phyloP scores from a whole-genome alignment of 2,113 vertebrate genomes.

The Galbula dea region DNA sequence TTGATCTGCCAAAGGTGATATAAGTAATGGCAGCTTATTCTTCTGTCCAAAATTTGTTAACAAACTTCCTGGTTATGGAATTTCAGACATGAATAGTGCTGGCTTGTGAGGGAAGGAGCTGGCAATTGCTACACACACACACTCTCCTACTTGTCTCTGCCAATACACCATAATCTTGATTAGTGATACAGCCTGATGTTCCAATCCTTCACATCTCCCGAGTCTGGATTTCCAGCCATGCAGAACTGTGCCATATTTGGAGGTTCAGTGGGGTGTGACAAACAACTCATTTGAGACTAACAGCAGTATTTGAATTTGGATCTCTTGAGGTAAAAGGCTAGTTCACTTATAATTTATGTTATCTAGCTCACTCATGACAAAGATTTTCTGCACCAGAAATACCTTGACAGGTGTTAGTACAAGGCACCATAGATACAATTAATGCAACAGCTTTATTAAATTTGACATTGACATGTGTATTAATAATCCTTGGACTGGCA shows the following conservation, averaged over 20 bases:
- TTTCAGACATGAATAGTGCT: not conserved
- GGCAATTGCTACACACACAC: not conserved
- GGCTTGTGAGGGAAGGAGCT: not conserved
- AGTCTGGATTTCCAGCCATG: not conserved
- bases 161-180: constrained; percentile 32
- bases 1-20: not conserved
- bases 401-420: constrained; percentile 51
- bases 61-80: not conserved
- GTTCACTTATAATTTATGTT: constrained; percentile 39
- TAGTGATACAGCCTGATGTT: constrained; percentile 36
- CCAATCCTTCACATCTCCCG: constrained; percentile 9
- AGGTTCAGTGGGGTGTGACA: constrained; percentile 44
- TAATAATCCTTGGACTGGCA: constrained; percentile 63
- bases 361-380: constrained; percentile 37
- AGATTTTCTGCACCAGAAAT: constrained; percentile 59
- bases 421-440: constrained; percentile 36
- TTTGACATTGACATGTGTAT: constrained; percentile 51
- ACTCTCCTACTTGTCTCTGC: constrained; percentile 10
- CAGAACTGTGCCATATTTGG: constrained; percentile 55
- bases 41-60: not conserved
- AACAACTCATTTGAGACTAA: constrained; percentile 61
- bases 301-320: constrained; percentile 21
- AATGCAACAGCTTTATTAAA: constrained; percentile 56
- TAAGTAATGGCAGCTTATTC: not conserved
- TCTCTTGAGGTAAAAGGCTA: constrained; percentile 52